A percentile compares a stretch with the other conserved stretches of the same genome.
Conservation (phyloP, 2,888 invertebrate species). For the Latrodectus hesperus region DNA sequence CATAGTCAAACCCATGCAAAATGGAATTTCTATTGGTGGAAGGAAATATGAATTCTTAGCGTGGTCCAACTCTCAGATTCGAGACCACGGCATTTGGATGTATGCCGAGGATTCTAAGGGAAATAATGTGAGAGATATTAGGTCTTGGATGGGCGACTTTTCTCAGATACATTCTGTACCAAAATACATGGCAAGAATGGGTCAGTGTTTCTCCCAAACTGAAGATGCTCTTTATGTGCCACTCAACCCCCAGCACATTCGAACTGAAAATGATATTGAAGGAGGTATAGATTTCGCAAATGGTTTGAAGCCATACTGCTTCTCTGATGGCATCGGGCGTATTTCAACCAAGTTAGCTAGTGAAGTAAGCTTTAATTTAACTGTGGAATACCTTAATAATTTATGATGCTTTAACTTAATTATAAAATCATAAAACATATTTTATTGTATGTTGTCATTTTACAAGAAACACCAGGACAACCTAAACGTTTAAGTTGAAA, state of each 20-base stretch:
- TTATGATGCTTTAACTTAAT: no score
- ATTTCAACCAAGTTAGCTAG: slow-evolving; percentile 56
- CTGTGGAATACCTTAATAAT: no score
- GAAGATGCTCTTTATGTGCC: slow-evolving; percentile 44
- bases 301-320: slow-evolving; percentile 37
- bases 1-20: slow-evolving; percentile 35
- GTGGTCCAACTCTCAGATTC: slow-evolving; percentile 71
- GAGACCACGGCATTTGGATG: slow-evolving; percentile 71
- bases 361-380: slow-evolving; percentile 23
- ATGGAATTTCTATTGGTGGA: slow-evolving; percentile 59
- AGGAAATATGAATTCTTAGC: slow-evolving; percentile 70
- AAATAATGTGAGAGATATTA: slow-evolving; percentile 59
- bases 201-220: slow-evolving; percentile 70
- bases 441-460: no score
- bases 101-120: slow-evolving; percentile 65
- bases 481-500: no score
- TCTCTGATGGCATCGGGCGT: slow-evolving; percentile 70
- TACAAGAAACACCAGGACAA: no score
- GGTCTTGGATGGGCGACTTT: slow-evolving; percentile 70
- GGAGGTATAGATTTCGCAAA: slow-evolving; percentile 3
- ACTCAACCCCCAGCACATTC: background rate
- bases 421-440: no score
- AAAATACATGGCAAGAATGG: slow-evolving; percentile 70
- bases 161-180: slow-evolving; percentile 66
- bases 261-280: slow-evolving; percentile 30